These are phyloP conservation scores for Troglohyphantes excavatus DNA, from an alignment of 2,888 invertebrate species.

Conservation along the genomic window DNA sequence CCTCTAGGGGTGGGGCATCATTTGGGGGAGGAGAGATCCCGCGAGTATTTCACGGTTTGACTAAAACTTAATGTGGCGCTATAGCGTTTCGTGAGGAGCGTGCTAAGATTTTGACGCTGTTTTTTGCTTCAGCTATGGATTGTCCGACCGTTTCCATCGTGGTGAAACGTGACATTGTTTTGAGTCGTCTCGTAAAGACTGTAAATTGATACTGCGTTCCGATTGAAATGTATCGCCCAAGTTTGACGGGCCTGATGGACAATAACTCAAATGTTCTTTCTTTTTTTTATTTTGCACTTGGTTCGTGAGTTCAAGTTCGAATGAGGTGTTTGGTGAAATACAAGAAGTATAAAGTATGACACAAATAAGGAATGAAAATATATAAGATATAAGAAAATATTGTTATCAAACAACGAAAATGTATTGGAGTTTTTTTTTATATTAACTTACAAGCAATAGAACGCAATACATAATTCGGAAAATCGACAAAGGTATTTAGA, in stretches of 20 bases:
- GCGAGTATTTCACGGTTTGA: slow-evolving; percentile 74
- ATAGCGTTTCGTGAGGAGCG: slow-evolving; percentile 58
- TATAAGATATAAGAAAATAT: no score
- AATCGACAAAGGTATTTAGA: no score
- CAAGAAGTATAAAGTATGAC: no score
- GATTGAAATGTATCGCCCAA: slow-evolving; percentile 23
- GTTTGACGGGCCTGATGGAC: slow-evolving; percentile 62
- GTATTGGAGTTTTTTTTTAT: no score
- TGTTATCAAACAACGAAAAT: no score
- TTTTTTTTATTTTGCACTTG: background rate
- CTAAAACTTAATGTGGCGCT: slow-evolving; percentile 74
- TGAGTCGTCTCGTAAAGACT: slow-evolving; percentile 49
- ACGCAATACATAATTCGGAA: no score
- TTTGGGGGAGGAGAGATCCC: slow-evolving; percentile 51
- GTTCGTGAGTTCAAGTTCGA: background rate
- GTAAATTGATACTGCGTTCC: slow-evolving; percentile 60
- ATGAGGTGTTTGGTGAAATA: background rate
- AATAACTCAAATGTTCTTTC: slow-evolving; percentile 12
- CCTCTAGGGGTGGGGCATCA: slow-evolving; percentile 62
- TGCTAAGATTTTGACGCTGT: slow-evolving; percentile 38
- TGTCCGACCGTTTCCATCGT: slow-evolving; percentile 46
- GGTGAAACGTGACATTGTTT: slow-evolving; percentile 65
- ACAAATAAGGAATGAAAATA: no score
- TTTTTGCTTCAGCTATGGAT: slow-evolving; percentile 37
- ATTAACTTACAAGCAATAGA: no score